Base-by-base conservation (phyloP, 2,888 invertebrate genomes). In the Miltochrista miniata region DNA sequence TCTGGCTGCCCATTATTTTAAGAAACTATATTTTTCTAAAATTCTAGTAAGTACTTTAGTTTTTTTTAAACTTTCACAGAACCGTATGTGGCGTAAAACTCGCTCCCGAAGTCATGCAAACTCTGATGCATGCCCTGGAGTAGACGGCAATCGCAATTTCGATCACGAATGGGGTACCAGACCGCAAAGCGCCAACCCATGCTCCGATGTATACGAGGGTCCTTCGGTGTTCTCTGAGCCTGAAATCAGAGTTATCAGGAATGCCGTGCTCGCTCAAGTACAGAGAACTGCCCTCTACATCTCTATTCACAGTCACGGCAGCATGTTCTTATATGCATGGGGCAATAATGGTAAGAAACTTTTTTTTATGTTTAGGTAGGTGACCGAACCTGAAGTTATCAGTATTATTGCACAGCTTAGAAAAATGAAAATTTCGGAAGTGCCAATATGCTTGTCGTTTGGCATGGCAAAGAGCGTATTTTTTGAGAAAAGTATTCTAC, bases 81-180 rank as follows among this genome's bases (percentile, higher is more conserved):
- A 93, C 48, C 92, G 94, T 10, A 68, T 95, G 68, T 96, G 95
- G 95, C 93, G 95, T 30, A 96, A 96, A 74, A 96, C 95, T 2
- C 92, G 95, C 1, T 93, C 93, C 0, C 87, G 77, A 0, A 78
- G 81, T 10, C 71, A 85, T n/a, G 77, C 76, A 0, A 87, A 83
- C 30, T 67, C 83, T 15, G 77, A 83, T 0, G 61, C 67, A 0
- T 96, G 96, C 64, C 83, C 85, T 7, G 96, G 97, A n/a, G 94
- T 94, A 0, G 96, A 97, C 72, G 93, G 93, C 0, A 96, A 96
- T 80, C 92, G 96, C 29, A 97, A 96, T 84, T 97, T 95, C 70
- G 95, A 93, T 51, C 94, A 93, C 67, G 83, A 94, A 58, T 96
- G 96, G 95, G 94, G 93, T 84, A 93, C 92, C 81, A 83, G 65